Conservation (phyloP, 2,797 vertebrate genomes). For the Meda fulgida region DNA sequence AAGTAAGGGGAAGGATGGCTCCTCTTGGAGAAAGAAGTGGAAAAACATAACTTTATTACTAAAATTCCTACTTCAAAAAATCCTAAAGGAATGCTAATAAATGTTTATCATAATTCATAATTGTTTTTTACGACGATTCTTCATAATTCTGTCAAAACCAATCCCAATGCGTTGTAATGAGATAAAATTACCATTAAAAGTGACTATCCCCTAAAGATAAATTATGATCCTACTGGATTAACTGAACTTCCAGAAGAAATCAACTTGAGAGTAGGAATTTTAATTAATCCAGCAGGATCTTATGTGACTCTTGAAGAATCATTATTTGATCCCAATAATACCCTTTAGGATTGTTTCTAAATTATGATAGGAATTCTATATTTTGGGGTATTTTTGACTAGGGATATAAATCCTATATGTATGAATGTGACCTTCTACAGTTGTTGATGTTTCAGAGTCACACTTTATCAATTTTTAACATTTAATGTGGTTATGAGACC, state of each 20-base stretch:
- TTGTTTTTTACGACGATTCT: neutral
- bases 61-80: neutral
- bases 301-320: neutral
- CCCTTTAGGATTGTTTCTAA: slow-evolving; percentile 2
- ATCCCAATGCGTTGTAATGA: neutral
- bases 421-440: neutral
- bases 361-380: neutral
- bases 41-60: slow-evolving; percentile 16
- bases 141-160: neutral
- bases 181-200: neutral
- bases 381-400: neutral
- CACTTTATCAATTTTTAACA: slow-evolving; percentile 19
- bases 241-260: slow-evolving; percentile 4
- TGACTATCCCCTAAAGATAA: neutral
- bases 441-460: slow-evolving; percentile 3
- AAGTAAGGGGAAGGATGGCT: slow-evolving; percentile 42
- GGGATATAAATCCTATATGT: slow-evolving; percentile 15
- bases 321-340: slow-evolving; percentile 9
- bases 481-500: neutral
- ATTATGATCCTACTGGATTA: neutral
- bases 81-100: neutral
- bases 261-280: neutral
- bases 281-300: slow-evolving; percentile 6
- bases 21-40: slow-evolving; percentile 4
- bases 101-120: neutral